Evolutionary conservation across 2,113 vertebrate species (phyloP).

Genomic region (Atherinomorus stipes): DNA sequence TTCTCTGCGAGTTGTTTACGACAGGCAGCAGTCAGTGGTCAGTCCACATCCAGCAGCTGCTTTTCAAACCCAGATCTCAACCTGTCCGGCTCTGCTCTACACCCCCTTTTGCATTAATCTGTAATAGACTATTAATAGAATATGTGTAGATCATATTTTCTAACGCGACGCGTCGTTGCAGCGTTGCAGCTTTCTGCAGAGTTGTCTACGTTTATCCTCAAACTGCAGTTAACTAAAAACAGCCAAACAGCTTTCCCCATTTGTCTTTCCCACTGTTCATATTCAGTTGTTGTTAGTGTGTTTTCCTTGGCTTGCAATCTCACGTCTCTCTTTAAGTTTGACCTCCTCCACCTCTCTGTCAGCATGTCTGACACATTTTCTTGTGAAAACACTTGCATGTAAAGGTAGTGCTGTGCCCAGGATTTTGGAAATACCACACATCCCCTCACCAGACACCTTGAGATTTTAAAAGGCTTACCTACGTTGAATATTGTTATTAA

Average conservation of each 20-base stretch:
- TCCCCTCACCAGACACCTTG: neutral
- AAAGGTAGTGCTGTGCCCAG: neutral
- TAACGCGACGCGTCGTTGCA: neutral
- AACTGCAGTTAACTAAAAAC: neutral
- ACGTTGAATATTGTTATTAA: neutral
- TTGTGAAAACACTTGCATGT: neutral
- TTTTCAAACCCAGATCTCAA: conserved; percentile 5
- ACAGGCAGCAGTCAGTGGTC: conserved; percentile 68
- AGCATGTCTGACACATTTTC: neutral
- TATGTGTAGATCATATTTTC: neutral
- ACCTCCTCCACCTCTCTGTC: conserved; percentile 23
- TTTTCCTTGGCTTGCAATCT: neutral
- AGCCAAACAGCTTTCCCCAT: neutral
- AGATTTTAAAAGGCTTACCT: too few species aligned
- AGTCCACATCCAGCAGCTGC: conserved; percentile 49
- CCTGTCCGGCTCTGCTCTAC: conserved; percentile 12
- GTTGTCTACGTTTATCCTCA: neutral
- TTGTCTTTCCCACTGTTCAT: conserved; percentile 3
- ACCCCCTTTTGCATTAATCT: neutral
- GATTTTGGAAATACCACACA: neutral
- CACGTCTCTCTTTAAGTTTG: conserved; percentile 6
- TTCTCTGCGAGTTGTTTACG: conserved; percentile 83
- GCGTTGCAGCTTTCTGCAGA: conserved; percentile 22
- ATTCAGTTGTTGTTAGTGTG: neutral
- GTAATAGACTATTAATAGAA: neutral